These are phyloP conservation scores for Leptoclinus maculatus DNA, from an alignment of 2,797 vertebrate species.

Conservation along the genomic window DNA sequence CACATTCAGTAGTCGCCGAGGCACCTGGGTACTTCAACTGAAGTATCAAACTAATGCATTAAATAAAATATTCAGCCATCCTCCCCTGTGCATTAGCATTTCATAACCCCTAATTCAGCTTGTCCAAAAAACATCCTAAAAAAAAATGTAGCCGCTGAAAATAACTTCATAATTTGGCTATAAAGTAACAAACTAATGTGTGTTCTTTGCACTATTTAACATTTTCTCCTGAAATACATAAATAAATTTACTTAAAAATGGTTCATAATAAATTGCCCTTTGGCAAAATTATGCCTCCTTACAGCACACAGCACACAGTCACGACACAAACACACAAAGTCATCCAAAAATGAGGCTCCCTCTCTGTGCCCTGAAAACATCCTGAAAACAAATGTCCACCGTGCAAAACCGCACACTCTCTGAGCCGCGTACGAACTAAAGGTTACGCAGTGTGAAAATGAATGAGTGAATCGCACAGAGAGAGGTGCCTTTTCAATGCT, in stretches of 20 bases:
- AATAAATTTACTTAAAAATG: constrained; percentile 27
- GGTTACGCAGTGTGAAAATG: neutral
- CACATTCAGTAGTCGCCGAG: neutral
- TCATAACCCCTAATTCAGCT: neutral
- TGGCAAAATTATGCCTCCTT: constrained; percentile 21
- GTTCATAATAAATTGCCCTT: constrained; percentile 30
- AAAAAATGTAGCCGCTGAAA: constrained; percentile 5
- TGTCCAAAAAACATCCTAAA: constrained; percentile 18
- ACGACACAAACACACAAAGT: constrained; percentile 2
- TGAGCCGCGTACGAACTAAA: constrained; percentile 7
- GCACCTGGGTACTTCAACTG: constrained; percentile 10
- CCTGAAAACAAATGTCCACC: constrained; percentile 50
- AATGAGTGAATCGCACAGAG: constrained; percentile 6
- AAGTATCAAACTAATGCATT: constrained; percentile 22
- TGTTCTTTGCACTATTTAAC: constrained; percentile 35
- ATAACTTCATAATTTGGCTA: constrained; percentile 1
- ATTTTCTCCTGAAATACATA: constrained; percentile 42
- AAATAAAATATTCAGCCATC: constrained; percentile 31
- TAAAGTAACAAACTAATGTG: constrained; percentile 18
- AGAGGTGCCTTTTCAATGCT: constrained; percentile 29
- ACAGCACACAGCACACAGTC: neutral
- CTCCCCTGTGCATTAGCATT: constrained; percentile 27
- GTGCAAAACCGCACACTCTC: constrained; percentile 2
- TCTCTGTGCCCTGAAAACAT: constrained; percentile 53
- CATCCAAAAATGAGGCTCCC: constrained; percentile 10